Evolutionary conservation across 1,140 invertebrate genomes (phyloP).

Genomic region (Sweltsa coloradensis): DNA sequence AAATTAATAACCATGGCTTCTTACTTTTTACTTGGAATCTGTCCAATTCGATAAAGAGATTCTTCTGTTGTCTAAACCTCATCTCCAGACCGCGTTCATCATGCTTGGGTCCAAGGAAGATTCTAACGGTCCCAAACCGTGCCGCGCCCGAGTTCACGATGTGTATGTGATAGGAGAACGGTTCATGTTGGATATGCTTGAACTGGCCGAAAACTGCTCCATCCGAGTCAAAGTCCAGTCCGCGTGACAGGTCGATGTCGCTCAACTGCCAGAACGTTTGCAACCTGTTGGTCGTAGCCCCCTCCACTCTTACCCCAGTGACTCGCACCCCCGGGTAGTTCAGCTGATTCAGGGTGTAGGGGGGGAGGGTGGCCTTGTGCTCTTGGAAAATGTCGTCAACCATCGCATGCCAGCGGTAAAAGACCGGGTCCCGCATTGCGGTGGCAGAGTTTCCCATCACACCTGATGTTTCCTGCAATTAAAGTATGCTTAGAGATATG

Average conservation of each 20-base stretch:
- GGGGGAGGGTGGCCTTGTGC: conserved; percentile 54
- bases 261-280: conserved; percentile 37
- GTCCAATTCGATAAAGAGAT: conserved; percentile 43
- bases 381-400: conserved; percentile 67
- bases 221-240: conserved; percentile 33
- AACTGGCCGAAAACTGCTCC: conserved; percentile 38
- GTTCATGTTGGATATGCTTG: conserved; percentile 60
- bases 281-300: conserved; percentile 22
- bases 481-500: too few species aligned
- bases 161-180: conserved; percentile 42
- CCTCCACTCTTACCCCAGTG: conserved; percentile 14
- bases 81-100: conserved; percentile 38
- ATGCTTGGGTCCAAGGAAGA: conserved; percentile 42
- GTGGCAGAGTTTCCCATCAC: conserved; percentile 25
- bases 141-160: conserved; percentile 26
- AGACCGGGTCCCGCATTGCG: conserved; percentile 58
- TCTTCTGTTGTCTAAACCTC: conserved; percentile 35
- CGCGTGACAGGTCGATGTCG: conserved; percentile 34
- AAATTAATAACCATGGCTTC: too few species aligned
- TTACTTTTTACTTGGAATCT: conserved; percentile 38
- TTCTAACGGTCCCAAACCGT: conserved; percentile 39
- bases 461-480: conserved; percentile 23
- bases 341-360: conserved; percentile 38
- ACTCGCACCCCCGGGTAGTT: conserved; percentile 21
- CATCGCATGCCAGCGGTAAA: conserved; percentile 74